Evolutionary conservation across 2,113 vertebrate genomes (phyloP), one percentile per base, ranked within the genome.

Genomic region (Sinocyclocheilus grahami): DNA sequence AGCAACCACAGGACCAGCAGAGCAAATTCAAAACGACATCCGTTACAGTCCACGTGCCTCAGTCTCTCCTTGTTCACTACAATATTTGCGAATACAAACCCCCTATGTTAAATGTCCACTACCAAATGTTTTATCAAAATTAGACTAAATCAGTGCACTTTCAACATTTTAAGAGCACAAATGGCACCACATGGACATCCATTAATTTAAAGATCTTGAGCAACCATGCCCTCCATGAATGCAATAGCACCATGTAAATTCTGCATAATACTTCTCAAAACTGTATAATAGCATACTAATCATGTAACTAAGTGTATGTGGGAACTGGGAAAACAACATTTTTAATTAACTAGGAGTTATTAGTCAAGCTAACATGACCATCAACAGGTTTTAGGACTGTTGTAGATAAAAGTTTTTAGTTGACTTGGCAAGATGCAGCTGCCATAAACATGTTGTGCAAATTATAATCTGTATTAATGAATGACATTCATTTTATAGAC

Each of bases 1-100:
- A 94, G 91, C 87, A 93, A 95, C 93, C 94, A 94, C 93, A 94
- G 91, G 89, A 87, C 86, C 42, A 87, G 88, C 88, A 85, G 86
- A 80, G 86, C 82, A 88, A 86, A 78, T 86, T 91, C 82, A 74
- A 86, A 83, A 72, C 62, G 84, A 86, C 86, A 83, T 92, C 91
- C 87, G 90, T 92, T 94, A 85, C 83, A 67, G 78, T 58, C 78
- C 82, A 51, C 88, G 74, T 74, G 86, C 82, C 53, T 53, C 37
- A 71, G 84, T 42, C 33, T 69, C 58, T 63, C 67, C 24, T 51
- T 3, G 6, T 20, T 48, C 7, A 30, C 14, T 51, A 20, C 2
- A 69, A 48, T 20, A 30, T 27, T 82, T 33, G 3, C 4, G 1
- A 53, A 27, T 46, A 53, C 0, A 22, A 80, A 24, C 22, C 24